Percentiles rank a stretch among this genome's conserved stretches.
Evolutionary conservation across 2,113 vertebrate species (phyloP).

Genomic region (Tor tambroides): DNA sequence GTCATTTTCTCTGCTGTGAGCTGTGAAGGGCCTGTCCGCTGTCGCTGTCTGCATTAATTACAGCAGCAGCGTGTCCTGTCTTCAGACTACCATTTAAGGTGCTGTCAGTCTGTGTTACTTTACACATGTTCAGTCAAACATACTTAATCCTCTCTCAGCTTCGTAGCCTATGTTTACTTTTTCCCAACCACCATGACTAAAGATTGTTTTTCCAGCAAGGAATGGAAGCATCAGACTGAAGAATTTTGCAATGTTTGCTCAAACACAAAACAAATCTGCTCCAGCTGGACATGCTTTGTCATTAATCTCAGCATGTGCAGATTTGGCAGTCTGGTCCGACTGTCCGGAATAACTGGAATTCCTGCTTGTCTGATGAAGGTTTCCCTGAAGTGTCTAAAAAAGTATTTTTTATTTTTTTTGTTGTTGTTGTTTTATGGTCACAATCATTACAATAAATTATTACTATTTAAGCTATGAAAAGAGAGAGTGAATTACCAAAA

Average conservation of each 20-base stretch:
- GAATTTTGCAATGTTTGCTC: conserved; percentile 20
- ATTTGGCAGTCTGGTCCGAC: neutral
- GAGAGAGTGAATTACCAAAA: too few species aligned
- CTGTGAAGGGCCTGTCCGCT: neutral
- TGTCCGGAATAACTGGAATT: conserved; percentile 19
- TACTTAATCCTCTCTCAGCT: neutral
- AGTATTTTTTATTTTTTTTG: neutral
- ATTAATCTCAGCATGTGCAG: neutral
- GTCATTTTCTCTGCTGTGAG: conserved; percentile 2
- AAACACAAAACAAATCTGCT: conserved; percentile 12
- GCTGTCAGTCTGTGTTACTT: neutral
- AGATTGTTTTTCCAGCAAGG: neutral
- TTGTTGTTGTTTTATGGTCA: neutral
- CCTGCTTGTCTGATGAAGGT: neutral
- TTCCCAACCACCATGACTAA: neutral
- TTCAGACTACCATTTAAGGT: neutral
- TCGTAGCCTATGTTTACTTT: neutral
- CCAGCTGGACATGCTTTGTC: conserved; percentile 24
- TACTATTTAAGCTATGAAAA: neutral
- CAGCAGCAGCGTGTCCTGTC: neutral
- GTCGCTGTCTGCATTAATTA: neutral
- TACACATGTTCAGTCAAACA: neutral
- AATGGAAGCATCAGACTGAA: conserved; percentile 16
- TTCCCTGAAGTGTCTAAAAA: neutral
- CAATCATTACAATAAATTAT: neutral